Base-by-base conservation (phyloP, 2,888 invertebrate genomes). In the Perizoma flavofasciatum region DNA sequence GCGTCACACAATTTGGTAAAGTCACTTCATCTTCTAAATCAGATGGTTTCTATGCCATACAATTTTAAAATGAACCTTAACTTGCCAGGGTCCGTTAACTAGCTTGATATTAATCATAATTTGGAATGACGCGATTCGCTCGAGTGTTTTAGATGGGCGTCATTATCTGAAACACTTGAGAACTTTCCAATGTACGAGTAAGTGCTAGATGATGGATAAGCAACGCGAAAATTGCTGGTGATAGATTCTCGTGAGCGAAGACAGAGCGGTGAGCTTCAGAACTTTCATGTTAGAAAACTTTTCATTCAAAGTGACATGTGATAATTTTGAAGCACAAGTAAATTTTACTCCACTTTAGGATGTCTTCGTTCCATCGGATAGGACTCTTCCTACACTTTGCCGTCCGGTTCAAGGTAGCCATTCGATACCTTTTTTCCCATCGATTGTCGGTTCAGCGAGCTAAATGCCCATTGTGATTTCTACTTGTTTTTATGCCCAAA, bases 91-190 rank as follows among this genome's bases (percentile, higher is more conserved):
- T 78, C 84, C 82, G 85, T 84, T 85, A 85, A 81, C 83, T 75
- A 78, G 78, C 74, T 72, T 75, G 86, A 88, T 89, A 89, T 91
- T 89, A 88, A 90, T 90, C 89, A 90, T 88, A 89, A 89, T 91
- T 85, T 82, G 73, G 78, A 79, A 77, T 83, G 89, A 89, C 87
- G 83, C 79, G 82, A 81, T 76, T 81, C 81, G 78, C 73, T 87
- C 85, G 80, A 88, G 86, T 88, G 87, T 88, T 88, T 88, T 85
- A 84, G 83, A 89, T 81, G 82, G 81, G 78, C 75, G 78, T 79
- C 77, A 88, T 89, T 89, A 88, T 90, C 81, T 84, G 75, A 86
- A 75, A 72, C 68, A 74, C 77, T 75, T 54, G 65, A 65, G 67
- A 60, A 73, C 68, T 71, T 73, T 72, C 71, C 64, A 62, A 66